phyloP scores from a whole-genome alignment of 2,113 vertebrate species.

The Abramis brama region DNA sequence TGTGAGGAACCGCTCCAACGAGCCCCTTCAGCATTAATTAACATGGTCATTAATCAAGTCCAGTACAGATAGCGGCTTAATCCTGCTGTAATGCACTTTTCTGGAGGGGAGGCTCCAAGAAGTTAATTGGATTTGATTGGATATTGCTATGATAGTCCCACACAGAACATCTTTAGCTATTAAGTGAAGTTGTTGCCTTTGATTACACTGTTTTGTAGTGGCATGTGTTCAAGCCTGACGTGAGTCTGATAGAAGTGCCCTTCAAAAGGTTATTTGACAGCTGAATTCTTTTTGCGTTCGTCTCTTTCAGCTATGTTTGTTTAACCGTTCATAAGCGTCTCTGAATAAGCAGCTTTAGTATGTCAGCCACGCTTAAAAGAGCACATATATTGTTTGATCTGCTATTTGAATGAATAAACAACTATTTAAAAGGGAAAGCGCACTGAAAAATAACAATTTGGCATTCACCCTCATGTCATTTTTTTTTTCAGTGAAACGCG shows the following conservation, averaged over 20 bases:
- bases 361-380: not conserved
- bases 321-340: not conserved
- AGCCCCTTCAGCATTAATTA: slow-evolving; percentile 82
- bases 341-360: slow-evolving; percentile 4
- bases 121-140: slow-evolving; percentile 81
- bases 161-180: slow-evolving; percentile 77
- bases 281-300: not conserved
- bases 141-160: slow-evolving; percentile 75
- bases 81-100: slow-evolving; percentile 77
- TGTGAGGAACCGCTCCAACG: slow-evolving; percentile 70
- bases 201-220: slow-evolving; percentile 51
- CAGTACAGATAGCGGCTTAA: slow-evolving; percentile 75
- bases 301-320: not conserved
- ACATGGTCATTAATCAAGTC: slow-evolving; percentile 78
- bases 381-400: not conserved
- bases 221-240: slow-evolving; percentile 30
- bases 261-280: slow-evolving; percentile 36
- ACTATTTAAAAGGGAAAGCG: not conserved
- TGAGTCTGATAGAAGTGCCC: slow-evolving; percentile 34
- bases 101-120: slow-evolving; percentile 66
- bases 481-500: not conserved
- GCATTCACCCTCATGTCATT: not conserved
- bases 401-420: not conserved
- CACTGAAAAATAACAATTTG: not conserved
- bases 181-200: slow-evolving; percentile 73